phyloP scores from a whole-genome alignment of 1,140 invertebrate species.

The Akabosia matsudoensis region DNA sequence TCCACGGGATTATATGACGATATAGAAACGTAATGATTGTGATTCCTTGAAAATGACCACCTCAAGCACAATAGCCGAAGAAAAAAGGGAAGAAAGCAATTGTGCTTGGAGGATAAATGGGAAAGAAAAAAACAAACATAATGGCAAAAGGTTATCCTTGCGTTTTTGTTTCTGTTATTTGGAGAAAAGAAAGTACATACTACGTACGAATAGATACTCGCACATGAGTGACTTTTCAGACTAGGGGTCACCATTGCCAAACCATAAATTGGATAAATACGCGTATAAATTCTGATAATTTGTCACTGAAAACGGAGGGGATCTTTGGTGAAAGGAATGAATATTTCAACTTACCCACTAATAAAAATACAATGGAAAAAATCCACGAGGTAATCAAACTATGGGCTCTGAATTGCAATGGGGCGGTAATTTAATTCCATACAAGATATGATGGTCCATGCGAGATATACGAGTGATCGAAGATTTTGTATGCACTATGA shows the following conservation, averaged over 20 bases:
- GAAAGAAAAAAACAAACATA: slow-evolving; percentile 2
- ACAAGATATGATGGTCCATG: neutral
- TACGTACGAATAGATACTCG: neutral
- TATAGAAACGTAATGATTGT: neutral
- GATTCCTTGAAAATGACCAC: slow-evolving; percentile 14
- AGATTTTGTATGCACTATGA: too few species aligned
- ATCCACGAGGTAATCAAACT: neutral
- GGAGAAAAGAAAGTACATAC: neutral
- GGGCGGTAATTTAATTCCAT: neutral
- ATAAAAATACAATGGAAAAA: neutral
- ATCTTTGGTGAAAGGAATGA: slow-evolving; percentile 17
- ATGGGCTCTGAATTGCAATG: neutral
- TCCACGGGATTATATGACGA: too few species aligned
- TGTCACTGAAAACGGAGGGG: slow-evolving; percentile 36
- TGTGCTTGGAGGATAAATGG: neutral
- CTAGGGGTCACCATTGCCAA: slow-evolving; percentile 14
- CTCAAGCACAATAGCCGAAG: slow-evolving; percentile 8
- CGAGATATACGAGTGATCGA: too few species aligned
- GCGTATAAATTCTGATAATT: slow-evolving; percentile 45
- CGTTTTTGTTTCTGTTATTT: neutral
- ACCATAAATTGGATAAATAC: slow-evolving; percentile 38
- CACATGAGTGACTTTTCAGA: neutral
- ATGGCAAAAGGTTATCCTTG: neutral
- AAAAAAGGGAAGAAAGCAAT: slow-evolving; percentile 3
- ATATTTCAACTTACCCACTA: slow-evolving; percentile 21